Evolutionary conservation across 2,113 vertebrate species (phyloP), one percentile per base, ranked within the genome.

Genomic region (Forbesichthys agassizii): DNA sequence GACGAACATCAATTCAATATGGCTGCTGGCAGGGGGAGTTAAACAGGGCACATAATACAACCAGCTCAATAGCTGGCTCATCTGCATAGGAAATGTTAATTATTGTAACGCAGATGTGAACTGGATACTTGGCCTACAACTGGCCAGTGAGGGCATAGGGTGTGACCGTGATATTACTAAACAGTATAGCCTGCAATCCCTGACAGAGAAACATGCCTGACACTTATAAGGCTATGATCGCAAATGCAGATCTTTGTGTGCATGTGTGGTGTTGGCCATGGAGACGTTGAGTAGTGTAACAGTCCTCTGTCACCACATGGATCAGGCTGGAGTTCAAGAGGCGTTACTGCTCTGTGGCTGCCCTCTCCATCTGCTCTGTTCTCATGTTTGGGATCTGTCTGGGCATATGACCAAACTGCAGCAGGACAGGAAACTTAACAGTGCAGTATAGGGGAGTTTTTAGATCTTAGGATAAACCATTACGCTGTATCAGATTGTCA

Each of bases 1-100:
- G 74, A 61, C 81, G 83, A 78, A 82, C 80, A 88, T 84, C 79
- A 73, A 76, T 85, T 86, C 80, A 90, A 75, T 84, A 82, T 87
- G 89, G 75, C 74, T 78, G 83, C 84, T 80, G 79, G 72, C 48
- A 55, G 68, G 67, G 77, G 71, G 77, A 73, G 73, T 42, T 42
- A 1, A 51, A 12, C 36, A 60, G 56, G 64, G 76, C 75, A 77
- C 69, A 78, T 81, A 80, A 82, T 64, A 77, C 66, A 64, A 58
- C 52, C 61, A 69, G 52, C 42, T 8, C 27, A 72, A 69, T 78
- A 71, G 55, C 66, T 68, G 72, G 55, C 48, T 78, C 64, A 57
- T 60, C 57, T 12, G 13, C 9, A 52, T 11, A 11, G 49, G 49
- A 12, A 11, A 42, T 8, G 7, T 42, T 42, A 42, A 27, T 42